Percentiles rank a stretch among this genome's conserved stretches.
Evolutionary conservation across 37 sponge, comb jelly and placozoan species (phyloP).

Genomic region (Geodia barretti): DNA sequence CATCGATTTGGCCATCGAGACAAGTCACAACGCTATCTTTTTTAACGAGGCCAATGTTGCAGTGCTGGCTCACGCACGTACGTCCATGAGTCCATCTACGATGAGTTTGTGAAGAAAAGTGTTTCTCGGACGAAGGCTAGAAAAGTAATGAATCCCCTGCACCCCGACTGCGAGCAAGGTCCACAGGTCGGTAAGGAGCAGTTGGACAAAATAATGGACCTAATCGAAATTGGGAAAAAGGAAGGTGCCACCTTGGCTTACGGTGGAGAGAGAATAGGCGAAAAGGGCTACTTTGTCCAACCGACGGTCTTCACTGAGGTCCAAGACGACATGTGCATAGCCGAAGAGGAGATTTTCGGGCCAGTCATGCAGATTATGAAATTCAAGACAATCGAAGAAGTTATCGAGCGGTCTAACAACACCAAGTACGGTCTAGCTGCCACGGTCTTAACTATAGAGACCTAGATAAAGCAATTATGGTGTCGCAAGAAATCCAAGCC

Average conservation of each 20-base stretch:
- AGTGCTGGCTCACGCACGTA: conserved; percentile 85
- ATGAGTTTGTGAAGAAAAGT: conserved; percentile 82
- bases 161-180: conserved; percentile 70
- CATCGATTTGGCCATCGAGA: conserved; percentile 79
- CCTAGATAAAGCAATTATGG: conserved; percentile 70
- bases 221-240: conserved; percentile 82
- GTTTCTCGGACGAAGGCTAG: conserved; percentile 66
- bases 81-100: conserved; percentile 89
- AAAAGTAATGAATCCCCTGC: conserved; percentile 78
- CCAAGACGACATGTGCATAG: conserved; percentile 87
- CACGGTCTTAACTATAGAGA: conserved; percentile 76
- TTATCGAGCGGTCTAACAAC: conserved; percentile 88
- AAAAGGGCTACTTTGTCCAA: conserved; percentile 91
- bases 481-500: conserved; percentile 77
- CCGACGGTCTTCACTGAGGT: conserved; percentile 92
- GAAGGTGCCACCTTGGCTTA: conserved; percentile 88
- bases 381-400: conserved; percentile 88
- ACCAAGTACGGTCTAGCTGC: conserved; percentile 88
- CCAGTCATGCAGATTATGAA: conserved; percentile 95
- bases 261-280: conserved; percentile 81
- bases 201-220: conserved; percentile 86
- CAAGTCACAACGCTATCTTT: conserved; percentile 76
- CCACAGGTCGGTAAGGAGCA: conserved; percentile 87
- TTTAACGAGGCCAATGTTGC: conserved; percentile 91
- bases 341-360: conserved; percentile 94